A percentile compares a stretch with the other conserved stretches of the same genome.
phyloP scores from a whole-genome alignment of 2,888 invertebrate genomes.

The Dynastes tityus region DNA sequence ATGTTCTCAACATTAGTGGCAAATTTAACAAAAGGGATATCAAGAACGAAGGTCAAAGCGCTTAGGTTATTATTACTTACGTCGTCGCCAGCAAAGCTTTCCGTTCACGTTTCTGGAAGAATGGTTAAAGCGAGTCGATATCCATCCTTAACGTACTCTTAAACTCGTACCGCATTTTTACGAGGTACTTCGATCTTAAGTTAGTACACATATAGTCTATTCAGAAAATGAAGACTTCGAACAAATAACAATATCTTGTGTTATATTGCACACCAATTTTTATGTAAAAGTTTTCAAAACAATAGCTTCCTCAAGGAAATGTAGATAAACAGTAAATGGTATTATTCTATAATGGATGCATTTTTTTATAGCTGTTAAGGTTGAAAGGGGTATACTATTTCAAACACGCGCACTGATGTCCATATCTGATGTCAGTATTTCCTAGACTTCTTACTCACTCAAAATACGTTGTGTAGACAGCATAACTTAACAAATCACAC shows the following conservation, averaged over 20 bases:
- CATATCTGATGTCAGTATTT: too few relatives aligned
- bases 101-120: constrained; percentile 3
- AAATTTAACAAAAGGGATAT: constrained; percentile 19
- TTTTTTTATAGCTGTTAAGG: too few relatives aligned
- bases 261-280: too few relatives aligned
- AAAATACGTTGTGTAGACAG: too few relatives aligned
- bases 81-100: constrained; percentile 19
- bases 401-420: too few relatives aligned
- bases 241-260: neutral
- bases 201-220: neutral
- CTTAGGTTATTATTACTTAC: constrained; percentile 14
- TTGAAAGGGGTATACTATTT: too few relatives aligned
- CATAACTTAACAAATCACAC: neutral
- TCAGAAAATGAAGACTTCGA: neutral
- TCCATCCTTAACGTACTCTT: constrained; percentile 1
- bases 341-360: too few relatives aligned
- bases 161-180: neutral
- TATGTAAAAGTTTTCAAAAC: too few relatives aligned
- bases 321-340: too few relatives aligned
- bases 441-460: too few relatives aligned
- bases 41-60: constrained; percentile 10
- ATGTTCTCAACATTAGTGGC: constrained; percentile 15
- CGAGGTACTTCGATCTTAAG: too few relatives aligned
- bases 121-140: neutral
- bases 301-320: too few relatives aligned